Evolutionary conservation across 2,888 invertebrate species (phyloP).

Genomic region (Leucophenga maculata): DNA sequence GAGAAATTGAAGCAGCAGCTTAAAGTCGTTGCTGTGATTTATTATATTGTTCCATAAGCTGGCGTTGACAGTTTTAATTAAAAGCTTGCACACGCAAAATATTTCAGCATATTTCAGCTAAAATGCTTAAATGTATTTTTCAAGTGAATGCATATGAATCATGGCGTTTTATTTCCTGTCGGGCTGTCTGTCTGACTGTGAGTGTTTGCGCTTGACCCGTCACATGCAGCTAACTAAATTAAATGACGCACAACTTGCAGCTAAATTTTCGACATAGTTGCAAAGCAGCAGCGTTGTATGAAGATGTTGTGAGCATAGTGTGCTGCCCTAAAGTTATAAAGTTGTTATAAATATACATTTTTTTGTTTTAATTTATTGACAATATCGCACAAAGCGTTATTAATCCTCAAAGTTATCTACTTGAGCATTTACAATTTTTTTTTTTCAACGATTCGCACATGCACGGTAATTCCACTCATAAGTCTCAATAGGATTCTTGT

Average conservation of each 20-base stretch:
- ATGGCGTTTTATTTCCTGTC: too few relatives aligned
- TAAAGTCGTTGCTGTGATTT: slow-evolving; percentile 47
- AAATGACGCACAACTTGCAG: slow-evolving; percentile 7
- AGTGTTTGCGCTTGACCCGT: slow-evolving; percentile 25
- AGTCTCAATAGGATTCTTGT: too few relatives aligned
- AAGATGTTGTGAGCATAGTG: not conserved
- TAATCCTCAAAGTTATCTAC: too few relatives aligned
- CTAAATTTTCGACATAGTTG: not conserved
- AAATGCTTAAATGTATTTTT: not conserved
- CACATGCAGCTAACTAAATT: not conserved
- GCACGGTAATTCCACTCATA: too few relatives aligned
- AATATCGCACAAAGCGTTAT: too few relatives aligned
- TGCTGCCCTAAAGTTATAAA: too few relatives aligned
- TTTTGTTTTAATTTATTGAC: too few relatives aligned
- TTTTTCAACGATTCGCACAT: too few relatives aligned
- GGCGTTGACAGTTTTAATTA: slow-evolving; percentile 62
- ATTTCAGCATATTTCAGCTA: not conserved
- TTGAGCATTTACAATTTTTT: too few relatives aligned
- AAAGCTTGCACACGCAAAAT: slow-evolving; percentile 29
- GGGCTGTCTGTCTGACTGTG: slow-evolving; percentile 43
- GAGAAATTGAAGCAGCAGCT: slow-evolving; percentile 26
- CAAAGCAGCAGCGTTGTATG: too few relatives aligned
- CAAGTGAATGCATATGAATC: too few relatives aligned
- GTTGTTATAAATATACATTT: too few relatives aligned
- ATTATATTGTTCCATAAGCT: slow-evolving; percentile 44